Evolutionary conservation across 2,888 invertebrate species (phyloP), one percentile per base, ranked within the genome.

Genomic region (Mythimna vitellina): DNA sequence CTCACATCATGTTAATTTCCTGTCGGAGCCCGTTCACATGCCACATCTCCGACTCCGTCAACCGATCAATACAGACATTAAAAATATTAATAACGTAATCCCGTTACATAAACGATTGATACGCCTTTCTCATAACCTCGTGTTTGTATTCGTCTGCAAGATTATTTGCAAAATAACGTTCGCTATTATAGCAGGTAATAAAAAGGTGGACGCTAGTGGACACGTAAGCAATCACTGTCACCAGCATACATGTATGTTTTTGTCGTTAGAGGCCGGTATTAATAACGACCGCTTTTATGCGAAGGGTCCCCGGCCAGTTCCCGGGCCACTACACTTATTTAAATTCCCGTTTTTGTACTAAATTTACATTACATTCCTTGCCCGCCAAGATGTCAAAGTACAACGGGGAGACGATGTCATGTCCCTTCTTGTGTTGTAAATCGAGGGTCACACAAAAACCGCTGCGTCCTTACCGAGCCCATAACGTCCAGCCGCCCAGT

Each of bases 381-480:
- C 90, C 92, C 89, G 92, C 89, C 90, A 91, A 95, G 94, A 95
- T 92, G 92, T 91, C 89, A 92, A 93, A 92, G 93, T 93, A 93
- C 91, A 89, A 88, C 89, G 88, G 90, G 92, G 91, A 91, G 89
- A 89, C 85, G 87, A 87, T 87, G 86, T 81, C 86, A 70, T 86
- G 93, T 93, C 95, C 95, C 94, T 95, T 93, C 93, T 93, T 94
- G 89, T 93, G 92, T 94, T 94, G 95, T 95, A 95, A 95, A 95
- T 95, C 93, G 93, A 91, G 96, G 96, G 96, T 95, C 94, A 95
- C 93, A 94, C 94, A 96, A 96, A 96, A 96, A 96, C 96, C 96
- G 96, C 96, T 96, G 94, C 90, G 92, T 93, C 91, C 91, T 90
- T 90, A 90, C 90, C 89, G 89, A 89, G 89, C 89, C 93, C 93